These are phyloP conservation scores for Eulimnadia texana DNA, from an alignment of 1,140 invertebrate species.

Conservation along the genomic window DNA sequence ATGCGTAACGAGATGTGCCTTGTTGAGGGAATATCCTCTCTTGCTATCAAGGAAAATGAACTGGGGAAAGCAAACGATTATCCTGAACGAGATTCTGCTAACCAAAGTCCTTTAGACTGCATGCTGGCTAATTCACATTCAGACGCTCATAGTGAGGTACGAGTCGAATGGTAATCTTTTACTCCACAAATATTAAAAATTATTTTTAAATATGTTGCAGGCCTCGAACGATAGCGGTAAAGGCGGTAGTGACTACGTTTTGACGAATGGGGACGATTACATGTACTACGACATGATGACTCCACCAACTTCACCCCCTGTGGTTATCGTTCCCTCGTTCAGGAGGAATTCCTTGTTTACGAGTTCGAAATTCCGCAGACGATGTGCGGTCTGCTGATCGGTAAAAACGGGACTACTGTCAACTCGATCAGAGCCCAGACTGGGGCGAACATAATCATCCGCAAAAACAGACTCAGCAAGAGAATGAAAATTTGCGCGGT, in stretches of 20 bases:
- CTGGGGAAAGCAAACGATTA: slow-evolving; percentile 13
- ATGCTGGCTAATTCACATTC: slow-evolving; percentile 39
- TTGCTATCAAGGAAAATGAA: slow-evolving; percentile 11
- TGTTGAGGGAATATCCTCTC: slow-evolving; percentile 5
- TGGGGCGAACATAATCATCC: slow-evolving; percentile 57
- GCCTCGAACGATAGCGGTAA: slow-evolving; percentile 61
- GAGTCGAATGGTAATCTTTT: slow-evolving; percentile 17
- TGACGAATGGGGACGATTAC: slow-evolving; percentile 11
- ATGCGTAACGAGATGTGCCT: not conserved
- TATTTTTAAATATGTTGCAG: slow-evolving; percentile 28
- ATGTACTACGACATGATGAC: slow-evolving; percentile 18
- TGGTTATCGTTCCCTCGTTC: not conserved
- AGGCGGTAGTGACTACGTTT: slow-evolving; percentile 43
- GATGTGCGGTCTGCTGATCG: slow-evolving; percentile 74
- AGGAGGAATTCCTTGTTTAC: slow-evolving; percentile 30
- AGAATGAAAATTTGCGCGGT: slow-evolving; percentile 66
- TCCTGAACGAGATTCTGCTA: slow-evolving; percentile 40
- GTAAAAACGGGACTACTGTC: slow-evolving; percentile 63
- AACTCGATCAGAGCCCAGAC: slow-evolving; percentile 61
- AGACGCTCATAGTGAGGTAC: slow-evolving; percentile 48
- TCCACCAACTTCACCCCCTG: slow-evolving; percentile 13
- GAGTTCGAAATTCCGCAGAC: slow-evolving; percentile 66
- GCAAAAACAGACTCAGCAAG: slow-evolving; percentile 41
- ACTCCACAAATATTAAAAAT: slow-evolving; percentile 11
- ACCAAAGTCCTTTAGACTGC: slow-evolving; percentile 49